These are phyloP conservation scores for Phaonia tiefii DNA, from an alignment of 2,888 invertebrate genomes.

Conservation along the genomic window DNA sequence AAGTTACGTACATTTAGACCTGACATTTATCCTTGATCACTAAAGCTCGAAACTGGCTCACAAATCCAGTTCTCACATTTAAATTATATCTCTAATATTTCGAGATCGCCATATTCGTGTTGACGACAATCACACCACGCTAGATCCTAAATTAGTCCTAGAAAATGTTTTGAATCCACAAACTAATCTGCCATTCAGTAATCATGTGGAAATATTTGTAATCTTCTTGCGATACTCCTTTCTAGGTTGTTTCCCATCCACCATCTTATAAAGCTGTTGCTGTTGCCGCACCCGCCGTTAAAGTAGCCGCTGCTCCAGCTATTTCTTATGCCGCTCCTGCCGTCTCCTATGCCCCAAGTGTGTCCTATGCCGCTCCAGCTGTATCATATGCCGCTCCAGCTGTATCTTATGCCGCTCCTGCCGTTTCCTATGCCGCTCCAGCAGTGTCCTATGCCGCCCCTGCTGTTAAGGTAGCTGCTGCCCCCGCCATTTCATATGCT, in stretches of 20 bases:
- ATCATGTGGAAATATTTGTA: too few species aligned
- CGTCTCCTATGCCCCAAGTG: slow-evolving; percentile 52
- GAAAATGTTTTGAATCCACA: too few species aligned
- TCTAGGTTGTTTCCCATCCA: slow-evolving; percentile 57
- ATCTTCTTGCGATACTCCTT: too few species aligned
- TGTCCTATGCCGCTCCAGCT: neutral
- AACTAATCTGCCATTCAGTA: too few species aligned
- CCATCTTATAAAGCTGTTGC: slow-evolving; percentile 51
- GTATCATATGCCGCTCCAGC: slow-evolving; percentile 66
- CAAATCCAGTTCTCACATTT: too few species aligned
- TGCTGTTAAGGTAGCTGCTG: slow-evolving; percentile 69
- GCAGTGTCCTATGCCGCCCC: slow-evolving; percentile 49
- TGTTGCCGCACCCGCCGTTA: slow-evolving; percentile 23
- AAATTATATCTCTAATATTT: too few species aligned
- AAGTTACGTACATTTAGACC: too few species aligned
- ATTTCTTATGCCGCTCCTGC: slow-evolving; percentile 47
- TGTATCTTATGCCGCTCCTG: slow-evolving; percentile 61
- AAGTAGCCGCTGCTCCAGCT: slow-evolving; percentile 5
- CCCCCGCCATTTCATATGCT: slow-evolving; percentile 65
- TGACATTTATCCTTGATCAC: too few species aligned
- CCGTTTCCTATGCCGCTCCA: slow-evolving; percentile 69
- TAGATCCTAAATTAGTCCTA: too few species aligned
- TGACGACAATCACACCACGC: too few species aligned
- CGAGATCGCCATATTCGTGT: too few species aligned
- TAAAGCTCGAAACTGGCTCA: too few species aligned